Base-by-base conservation (phyloP, 1,140 invertebrate genomes). In the Ceratina australensis region DNA sequence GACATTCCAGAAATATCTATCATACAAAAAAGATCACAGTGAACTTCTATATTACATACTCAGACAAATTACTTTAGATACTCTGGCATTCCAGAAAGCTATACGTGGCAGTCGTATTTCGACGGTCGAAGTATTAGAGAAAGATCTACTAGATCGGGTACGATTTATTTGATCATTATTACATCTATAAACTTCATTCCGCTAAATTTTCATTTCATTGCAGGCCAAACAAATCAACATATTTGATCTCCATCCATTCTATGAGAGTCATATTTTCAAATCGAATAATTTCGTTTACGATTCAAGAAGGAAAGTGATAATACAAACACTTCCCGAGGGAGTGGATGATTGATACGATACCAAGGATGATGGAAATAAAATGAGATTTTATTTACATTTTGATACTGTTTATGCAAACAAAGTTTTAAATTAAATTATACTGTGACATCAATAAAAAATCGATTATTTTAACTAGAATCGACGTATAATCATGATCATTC, bases 11-110 rank as follows among this genome's bases (percentile, higher is more conserved):
- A 96, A 97, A 84, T 99, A 99, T 91, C 93, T 99, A 18, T 94
- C 97, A 3, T 99, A 97, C 93, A 98, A 98, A 86, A 96, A 97
- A 87, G 98, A 99, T 91, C 97, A 98, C 93, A 98, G 98, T 86
- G 98, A 99, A 89, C 93, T 99, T 16, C 92, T 99, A 0, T 97
- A 99, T 87, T 99, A 98, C 91, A 96, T 99, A 79, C 93, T 99
- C 13, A 96, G 98, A 56, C 98, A 99, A 91, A 93, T 99, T 73
- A 95, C 98, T 0, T 94, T 98, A 82, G 98, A 99, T 89, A 97
- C 98, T 88, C 92, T 98, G 64, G 94, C 96, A 1, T 99, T 97
- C 88, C 95, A 98, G 89, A 94, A 96, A 73, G 96, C 96, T 73
- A 93, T 96, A n/a, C 96, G 96, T 81, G 96, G 95, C 4, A 93